Evolutionary conservation across 2,888 invertebrate species (phyloP).

Genomic region (Oscheius onirici): DNA sequence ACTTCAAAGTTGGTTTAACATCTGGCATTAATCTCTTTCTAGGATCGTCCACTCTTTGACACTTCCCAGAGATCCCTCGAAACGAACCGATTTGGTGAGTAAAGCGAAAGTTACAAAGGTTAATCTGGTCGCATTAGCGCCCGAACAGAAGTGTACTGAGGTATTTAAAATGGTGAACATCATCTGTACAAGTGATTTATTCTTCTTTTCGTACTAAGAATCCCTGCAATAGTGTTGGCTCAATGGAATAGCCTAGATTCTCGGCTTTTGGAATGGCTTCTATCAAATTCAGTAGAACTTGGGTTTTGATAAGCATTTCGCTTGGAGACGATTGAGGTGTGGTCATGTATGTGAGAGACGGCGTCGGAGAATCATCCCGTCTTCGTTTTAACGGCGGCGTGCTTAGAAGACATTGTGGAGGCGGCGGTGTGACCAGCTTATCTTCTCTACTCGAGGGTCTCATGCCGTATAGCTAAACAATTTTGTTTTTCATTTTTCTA

Average conservation of each 20-base stretch:
- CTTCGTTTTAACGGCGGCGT: neutral
- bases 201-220: neutral
- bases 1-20: neutral
- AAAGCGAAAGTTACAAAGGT: neutral
- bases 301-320: slow-evolving; percentile 16
- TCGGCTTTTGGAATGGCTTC: slow-evolving; percentile 28
- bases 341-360: slow-evolving; percentile 9
- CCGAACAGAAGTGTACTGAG: too few relatives aligned
- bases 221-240: slow-evolving; percentile 6
- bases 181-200: neutral
- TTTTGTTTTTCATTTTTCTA: neutral
- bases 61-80: slow-evolving; percentile 7
- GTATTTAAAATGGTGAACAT: too few relatives aligned
- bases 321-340: neutral
- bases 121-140: too few relatives aligned
- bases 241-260: slow-evolving; percentile 7
- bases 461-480: slow-evolving; percentile 8
- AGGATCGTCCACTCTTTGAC: slow-evolving; percentile 8
- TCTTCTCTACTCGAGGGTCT: neutral
- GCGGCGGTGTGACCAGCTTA: neutral
- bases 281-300: slow-evolving; percentile 7
- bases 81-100: slow-evolving; percentile 15
- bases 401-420: neutral
- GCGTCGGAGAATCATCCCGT: slow-evolving; percentile 12
- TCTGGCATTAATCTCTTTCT: neutral